Evolutionary conservation across 2,113 vertebrate species (phyloP), one percentile per base, ranked within the genome.

Genomic region (Corapipo altera): DNA sequence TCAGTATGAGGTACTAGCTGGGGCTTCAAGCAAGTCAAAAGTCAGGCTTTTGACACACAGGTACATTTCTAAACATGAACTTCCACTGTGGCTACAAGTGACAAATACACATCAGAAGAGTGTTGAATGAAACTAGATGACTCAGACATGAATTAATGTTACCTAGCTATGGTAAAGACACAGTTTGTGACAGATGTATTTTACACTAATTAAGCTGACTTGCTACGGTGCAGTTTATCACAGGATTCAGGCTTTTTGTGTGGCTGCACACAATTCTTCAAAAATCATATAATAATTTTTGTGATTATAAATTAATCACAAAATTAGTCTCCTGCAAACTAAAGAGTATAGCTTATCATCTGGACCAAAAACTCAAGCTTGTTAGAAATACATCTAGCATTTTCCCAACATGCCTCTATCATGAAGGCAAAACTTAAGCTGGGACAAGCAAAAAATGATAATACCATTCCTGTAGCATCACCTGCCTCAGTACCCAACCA

Each of bases 111-210:
- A 21, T 0, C 61, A 14, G 9, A 71, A 83, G 2, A 41, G 11
- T 11, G 22, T 3, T 64, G 13, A 94, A 79, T 13, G 22, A 81
- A 55, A 52, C 26, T 52, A 32, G 28, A 32, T 32, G 32, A 46
- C 6, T 69, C 18, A 33, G 33, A 71, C 15, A 27, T 26, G 11
- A 49, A 23, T 57, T 52, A 75, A 62, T 14, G 32, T 12, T 79
- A 43, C 11, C 14, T 62, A 39, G 27, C 28, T 55, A 57, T 4
- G 4, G 18, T 2, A 49, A 33, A 54, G 54, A 77, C 37, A 62
- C 11, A 49, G 30, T 33, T 0, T 44, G 8, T 37, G 22, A 73
- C 41, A 8, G 1, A 22, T 0, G 9, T 30, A 64, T 51, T 78
- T 65, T 65, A 28, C 17, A 33, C 12, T 44, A 72, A 72, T 44